A percentile compares a stretch with the other conserved stretches of the same genome.
These are phyloP conservation scores for Drosophila pseudoananassae DNA, from an alignment of 1,140 invertebrate genomes.

Conservation along the genomic window DNA sequence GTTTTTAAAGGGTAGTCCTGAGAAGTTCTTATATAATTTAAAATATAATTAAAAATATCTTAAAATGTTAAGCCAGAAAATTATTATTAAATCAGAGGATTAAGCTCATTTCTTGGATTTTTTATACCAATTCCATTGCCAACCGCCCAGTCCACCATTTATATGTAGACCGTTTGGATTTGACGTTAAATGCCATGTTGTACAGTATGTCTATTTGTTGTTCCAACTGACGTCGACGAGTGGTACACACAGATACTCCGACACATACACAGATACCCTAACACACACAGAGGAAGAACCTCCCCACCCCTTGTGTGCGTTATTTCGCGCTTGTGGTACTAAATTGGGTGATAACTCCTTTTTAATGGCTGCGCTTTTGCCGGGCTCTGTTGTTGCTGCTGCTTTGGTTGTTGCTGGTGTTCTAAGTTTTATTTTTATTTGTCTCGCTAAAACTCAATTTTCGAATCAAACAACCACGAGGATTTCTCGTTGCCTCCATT, in stretches of 20 bases:
- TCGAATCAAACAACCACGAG: conserved; percentile 78
- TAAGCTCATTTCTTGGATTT: neutral
- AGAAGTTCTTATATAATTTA: too few species aligned
- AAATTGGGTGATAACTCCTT: conserved; percentile 80
- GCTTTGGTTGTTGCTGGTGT: conserved; percentile 34
- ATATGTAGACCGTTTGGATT: conserved; percentile 35
- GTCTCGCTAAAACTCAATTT: conserved; percentile 78
- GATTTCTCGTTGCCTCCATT: conserved; percentile 48
- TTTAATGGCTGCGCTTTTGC: conserved; percentile 65
- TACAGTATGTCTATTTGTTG: conserved; percentile 68
- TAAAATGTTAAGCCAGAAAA: too few species aligned
- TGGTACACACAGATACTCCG: conserved; percentile 6
- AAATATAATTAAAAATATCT: too few species aligned
- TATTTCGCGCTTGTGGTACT: conserved; percentile 79
- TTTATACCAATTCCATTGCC: neutral
- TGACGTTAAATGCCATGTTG: conserved; percentile 67
- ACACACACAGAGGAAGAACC: neutral
- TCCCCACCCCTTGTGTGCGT: conserved; percentile 40
- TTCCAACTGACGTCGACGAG: conserved; percentile 50
- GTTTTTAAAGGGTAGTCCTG: too few species aligned
- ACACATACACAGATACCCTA: neutral
- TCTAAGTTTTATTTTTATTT: conserved; percentile 81
- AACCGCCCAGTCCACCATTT: conserved; percentile 12
- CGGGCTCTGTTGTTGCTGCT: conserved; percentile 32
- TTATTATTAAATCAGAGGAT: neutral